phyloP scores from a whole-genome alignment of 1,140 invertebrate species.

The Apis florea region DNA sequence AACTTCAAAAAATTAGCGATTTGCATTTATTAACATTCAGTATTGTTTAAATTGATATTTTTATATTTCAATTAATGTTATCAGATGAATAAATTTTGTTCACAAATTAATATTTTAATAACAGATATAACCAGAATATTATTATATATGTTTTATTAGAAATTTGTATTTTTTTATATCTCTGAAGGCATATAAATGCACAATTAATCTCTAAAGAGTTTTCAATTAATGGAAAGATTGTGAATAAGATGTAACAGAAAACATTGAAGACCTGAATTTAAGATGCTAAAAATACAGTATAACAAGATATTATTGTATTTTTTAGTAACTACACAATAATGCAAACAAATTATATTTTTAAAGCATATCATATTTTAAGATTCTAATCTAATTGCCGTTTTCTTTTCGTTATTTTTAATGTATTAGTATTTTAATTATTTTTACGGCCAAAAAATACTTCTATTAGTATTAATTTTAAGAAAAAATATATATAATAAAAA shows the following conservation, averaged over 20 bases:
- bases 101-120: slow-evolving; percentile 63
- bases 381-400: slow-evolving; percentile 22
- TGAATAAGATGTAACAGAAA: slow-evolving; percentile 33
- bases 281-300: slow-evolving; percentile 24
- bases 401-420: background rate
- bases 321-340: slow-evolving; percentile 17
- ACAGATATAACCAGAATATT: slow-evolving; percentile 60
- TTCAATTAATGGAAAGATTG: slow-evolving; percentile 34
- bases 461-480: background rate
- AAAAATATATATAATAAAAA: background rate
- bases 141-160: slow-evolving; percentile 53
- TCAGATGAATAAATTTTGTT: slow-evolving; percentile 61
- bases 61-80: slow-evolving; percentile 54
- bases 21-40: slow-evolving; percentile 61
- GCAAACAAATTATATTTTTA: slow-evolving; percentile 14
- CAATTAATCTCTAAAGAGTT: slow-evolving; percentile 36
- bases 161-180: slow-evolving; percentile 52
- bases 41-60: slow-evolving; percentile 44
- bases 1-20: slow-evolving; percentile 30
- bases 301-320: slow-evolving; percentile 16
- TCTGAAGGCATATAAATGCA: slow-evolving; percentile 55
- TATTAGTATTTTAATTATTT: slow-evolving; percentile 15
- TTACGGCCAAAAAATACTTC: background rate
- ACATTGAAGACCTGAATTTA: slow-evolving; percentile 56
- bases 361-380: slow-evolving; percentile 23